Conservation (phyloP, 2,113 vertebrate species). For the Ciconia maguari region DNA sequence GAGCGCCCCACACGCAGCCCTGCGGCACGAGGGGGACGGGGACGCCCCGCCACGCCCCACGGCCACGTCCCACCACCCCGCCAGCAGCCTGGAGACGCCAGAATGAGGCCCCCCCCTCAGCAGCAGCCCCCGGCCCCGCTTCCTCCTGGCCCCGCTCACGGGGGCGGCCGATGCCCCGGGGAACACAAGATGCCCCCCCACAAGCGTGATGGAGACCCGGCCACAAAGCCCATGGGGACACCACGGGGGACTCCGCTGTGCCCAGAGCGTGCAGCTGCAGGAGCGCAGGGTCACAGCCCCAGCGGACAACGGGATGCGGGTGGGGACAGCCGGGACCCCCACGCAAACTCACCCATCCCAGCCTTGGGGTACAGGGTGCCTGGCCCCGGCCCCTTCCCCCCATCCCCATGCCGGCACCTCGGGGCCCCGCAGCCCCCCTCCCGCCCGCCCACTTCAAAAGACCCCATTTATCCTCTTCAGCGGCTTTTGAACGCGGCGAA, state of each 20-base stretch:
- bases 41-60: neutral
- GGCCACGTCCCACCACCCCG: neutral
- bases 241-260: neutral
- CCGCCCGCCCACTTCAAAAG: constrained; percentile 25
- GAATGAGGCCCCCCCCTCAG: too few relatives aligned
- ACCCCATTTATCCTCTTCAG: constrained; percentile 70
- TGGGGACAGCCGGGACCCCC: neutral
- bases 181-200: neutral
- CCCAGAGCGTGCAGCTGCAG: neutral
- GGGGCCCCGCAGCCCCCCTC: constrained; percentile 31
- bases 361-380: neutral
- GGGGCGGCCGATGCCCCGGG: neutral
- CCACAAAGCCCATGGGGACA: neutral
- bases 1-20: neutral
- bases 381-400: constrained; percentile 17
- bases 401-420: constrained; percentile 25
- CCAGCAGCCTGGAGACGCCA: neutral
- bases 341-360: neutral
- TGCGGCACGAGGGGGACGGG: neutral
- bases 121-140: neutral
- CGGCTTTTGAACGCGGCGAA: constrained; percentile 55
- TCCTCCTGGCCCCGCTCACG: neutral
- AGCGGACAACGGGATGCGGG: neutral
- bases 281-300: neutral
- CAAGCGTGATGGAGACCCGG: neutral